These are phyloP conservation scores for Ploceus nigricollis DNA, from an alignment of 2,113 vertebrate genomes.

Conservation along the genomic window DNA sequence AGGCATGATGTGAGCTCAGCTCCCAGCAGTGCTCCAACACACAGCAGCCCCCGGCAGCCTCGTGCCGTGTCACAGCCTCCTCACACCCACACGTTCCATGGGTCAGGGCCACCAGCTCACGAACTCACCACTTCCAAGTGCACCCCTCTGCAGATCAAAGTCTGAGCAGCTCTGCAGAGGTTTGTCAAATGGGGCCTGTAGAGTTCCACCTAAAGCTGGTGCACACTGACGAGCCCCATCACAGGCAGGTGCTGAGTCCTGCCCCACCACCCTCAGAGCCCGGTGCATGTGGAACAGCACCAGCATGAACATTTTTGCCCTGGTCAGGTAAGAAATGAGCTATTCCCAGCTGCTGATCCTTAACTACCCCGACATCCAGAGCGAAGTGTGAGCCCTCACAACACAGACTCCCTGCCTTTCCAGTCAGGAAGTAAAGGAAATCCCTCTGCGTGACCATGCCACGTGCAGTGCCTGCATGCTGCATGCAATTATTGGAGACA, in stretches of 20 bases:
- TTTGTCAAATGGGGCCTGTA: rapidly evolving
- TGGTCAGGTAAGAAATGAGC: rapidly evolving
- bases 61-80: rapidly evolving
- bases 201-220: background rate
- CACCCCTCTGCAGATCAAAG: background rate
- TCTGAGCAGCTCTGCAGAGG: background rate
- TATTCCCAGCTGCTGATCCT: background rate
- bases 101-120: background rate
- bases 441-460: background rate
- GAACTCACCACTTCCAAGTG: background rate
- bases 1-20: background rate
- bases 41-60: background rate
- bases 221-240: background rate
- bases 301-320: background rate
- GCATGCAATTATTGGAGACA: rapidly evolving
- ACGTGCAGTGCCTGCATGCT: rapidly evolving
- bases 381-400: background rate
- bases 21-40: background rate
- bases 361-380: rapidly evolving
- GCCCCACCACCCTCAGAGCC: background rate
- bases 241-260: background rate
- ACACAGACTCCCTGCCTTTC: background rate
- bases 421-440: background rate
- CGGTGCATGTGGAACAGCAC: background rate
- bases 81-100: rapidly evolving